phyloP scores from a whole-genome alignment of 2,113 vertebrate species.

The Sialia sialis region DNA sequence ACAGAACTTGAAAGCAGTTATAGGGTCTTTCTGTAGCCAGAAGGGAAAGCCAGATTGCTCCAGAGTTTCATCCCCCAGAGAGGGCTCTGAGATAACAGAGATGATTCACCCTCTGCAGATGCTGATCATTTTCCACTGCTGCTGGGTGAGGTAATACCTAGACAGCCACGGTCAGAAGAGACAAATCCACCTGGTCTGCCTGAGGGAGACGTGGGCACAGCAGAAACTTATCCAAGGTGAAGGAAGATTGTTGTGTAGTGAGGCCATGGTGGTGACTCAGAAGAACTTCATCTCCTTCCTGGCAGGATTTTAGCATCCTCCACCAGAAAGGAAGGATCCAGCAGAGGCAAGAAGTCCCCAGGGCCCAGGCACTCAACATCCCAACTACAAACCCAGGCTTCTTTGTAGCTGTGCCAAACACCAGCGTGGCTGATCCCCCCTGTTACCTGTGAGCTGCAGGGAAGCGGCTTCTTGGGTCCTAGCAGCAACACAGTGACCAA shows the following conservation, averaged over 20 bases:
- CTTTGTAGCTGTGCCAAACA: not conserved
- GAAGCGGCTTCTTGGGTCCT: not conserved
- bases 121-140: constrained; percentile 1
- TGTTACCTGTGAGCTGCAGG: not conserved
- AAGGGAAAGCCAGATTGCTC: not conserved
- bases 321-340: not conserved
- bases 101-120: constrained; percentile 17
- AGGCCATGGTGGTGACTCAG: not conserved
- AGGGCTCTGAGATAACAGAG: not conserved
- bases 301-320: not conserved
- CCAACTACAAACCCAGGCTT: not conserved
- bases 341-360: not conserved
- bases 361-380: not conserved
- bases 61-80: not conserved
- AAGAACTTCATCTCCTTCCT: not conserved
- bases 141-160: not conserved
- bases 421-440: rapidly evolving
- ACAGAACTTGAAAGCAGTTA: not conserved
- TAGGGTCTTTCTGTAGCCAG: not conserved
- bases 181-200: constrained; percentile 23
- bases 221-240: not conserved
- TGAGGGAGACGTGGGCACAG: not conserved
- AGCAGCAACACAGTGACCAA: not conserved
- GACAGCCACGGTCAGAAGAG: not conserved
- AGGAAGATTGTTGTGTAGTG: not conserved